These are phyloP conservation scores for Ceratina japonica DNA, from an alignment of 1,140 invertebrate species.

Conservation along the genomic window DNA sequence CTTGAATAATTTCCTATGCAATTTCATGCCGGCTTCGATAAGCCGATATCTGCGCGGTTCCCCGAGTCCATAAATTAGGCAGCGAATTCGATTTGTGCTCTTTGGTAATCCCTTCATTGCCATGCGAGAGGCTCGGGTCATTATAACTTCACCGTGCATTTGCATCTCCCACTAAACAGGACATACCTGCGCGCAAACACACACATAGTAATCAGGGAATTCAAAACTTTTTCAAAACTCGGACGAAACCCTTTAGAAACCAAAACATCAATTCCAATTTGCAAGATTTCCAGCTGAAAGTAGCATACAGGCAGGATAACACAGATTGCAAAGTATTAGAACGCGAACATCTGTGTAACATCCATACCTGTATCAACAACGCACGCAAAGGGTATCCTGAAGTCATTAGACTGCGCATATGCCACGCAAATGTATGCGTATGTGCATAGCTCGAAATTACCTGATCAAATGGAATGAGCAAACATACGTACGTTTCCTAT, in stretches of 20 bases:
- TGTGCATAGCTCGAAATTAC: too few relatives aligned
- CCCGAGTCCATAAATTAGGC: constrained; percentile 60
- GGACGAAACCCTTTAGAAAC: neutral
- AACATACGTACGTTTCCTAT: too few relatives aligned
- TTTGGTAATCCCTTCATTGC: constrained; percentile 58
- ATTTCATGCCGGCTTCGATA: constrained; percentile 51
- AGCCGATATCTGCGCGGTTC: constrained; percentile 59
- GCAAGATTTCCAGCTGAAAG: too few relatives aligned
- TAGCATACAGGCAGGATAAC: too few relatives aligned
- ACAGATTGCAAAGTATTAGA: neutral
- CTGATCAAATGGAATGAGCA: too few relatives aligned
- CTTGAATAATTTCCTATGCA: constrained; percentile 54
- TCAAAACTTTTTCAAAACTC: too few relatives aligned
- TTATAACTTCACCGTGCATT: constrained; percentile 59
- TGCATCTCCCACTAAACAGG: constrained; percentile 24
- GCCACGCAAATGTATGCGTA: too few relatives aligned
- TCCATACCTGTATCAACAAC: too few relatives aligned
- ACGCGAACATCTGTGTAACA: too few relatives aligned
- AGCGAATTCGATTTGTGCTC: constrained; percentile 57
- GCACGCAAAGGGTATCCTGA: neutral
- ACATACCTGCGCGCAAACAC: neutral
- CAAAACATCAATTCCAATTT: constrained; percentile 27
- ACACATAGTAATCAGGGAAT: neutral
- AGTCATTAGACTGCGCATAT: constrained; percentile 3
- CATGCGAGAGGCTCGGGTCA: constrained; percentile 55